phyloP scores from a whole-genome alignment of 2,888 invertebrate genomes.

The Zhengitettix transpicula region DNA sequence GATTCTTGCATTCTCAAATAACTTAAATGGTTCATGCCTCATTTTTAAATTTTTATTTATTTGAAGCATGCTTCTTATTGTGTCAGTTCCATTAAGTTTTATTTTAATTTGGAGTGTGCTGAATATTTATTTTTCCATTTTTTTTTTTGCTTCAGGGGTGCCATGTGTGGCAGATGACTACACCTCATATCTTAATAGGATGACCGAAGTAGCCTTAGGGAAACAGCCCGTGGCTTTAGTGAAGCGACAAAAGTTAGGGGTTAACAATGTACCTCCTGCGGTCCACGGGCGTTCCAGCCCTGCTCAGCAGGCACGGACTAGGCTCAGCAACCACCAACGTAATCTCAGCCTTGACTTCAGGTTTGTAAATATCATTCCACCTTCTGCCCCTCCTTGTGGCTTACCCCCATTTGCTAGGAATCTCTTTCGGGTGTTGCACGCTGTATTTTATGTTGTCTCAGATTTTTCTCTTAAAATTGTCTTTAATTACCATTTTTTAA shows the following conservation, averaged over 20 bases:
- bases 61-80: too few species aligned
- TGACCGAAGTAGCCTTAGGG: constrained; percentile 25
- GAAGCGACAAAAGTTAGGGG: constrained; percentile 26
- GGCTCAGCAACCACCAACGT: constrained; percentile 58
- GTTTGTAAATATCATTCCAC: constrained; percentile 27
- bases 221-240: constrained; percentile 18
- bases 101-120: neutral
- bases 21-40: too few species aligned
- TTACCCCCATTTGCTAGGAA: too few species aligned
- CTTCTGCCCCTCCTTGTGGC: too few species aligned
- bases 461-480: too few species aligned
- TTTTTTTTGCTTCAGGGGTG: constrained; percentile 11
- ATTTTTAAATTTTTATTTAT: too few species aligned
- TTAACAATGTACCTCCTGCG: constrained; percentile 31
- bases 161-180: constrained; percentile 27
- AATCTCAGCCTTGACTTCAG: constrained; percentile 81
- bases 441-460: too few species aligned
- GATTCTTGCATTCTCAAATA: too few species aligned
- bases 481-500: too few species aligned
- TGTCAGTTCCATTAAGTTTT: too few species aligned
- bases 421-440: too few species aligned
- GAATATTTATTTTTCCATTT: neutral
- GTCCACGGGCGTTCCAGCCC: constrained; percentile 37
- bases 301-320: constrained; percentile 28
- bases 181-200: constrained; percentile 17